Evolutionary conservation across 2,888 invertebrate genomes (phyloP).

Genomic region (Stenoptilia bipunctidactyla): DNA sequence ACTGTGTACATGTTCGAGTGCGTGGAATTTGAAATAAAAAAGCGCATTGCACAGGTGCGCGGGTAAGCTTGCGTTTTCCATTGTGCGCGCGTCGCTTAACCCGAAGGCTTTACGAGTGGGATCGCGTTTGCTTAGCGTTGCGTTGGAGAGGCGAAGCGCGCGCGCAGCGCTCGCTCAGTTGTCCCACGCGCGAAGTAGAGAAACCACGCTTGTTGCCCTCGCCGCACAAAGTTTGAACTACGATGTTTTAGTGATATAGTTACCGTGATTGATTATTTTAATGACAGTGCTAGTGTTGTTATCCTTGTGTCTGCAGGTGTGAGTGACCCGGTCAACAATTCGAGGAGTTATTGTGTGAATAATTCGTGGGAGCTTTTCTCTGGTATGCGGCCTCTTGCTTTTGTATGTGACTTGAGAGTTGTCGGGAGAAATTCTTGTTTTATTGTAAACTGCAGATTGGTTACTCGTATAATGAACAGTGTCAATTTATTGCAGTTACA

Average conservation of each 20-base stretch:
- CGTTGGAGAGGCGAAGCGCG: not conserved
- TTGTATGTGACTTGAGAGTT: constrained; percentile 20
- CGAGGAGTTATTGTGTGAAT: constrained; percentile 20
- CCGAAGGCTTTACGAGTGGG: constrained; percentile 22
- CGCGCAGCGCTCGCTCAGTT: not conserved
- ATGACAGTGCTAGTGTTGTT: not conserved
- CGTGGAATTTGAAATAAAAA: constrained; percentile 39
- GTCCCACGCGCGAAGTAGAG: not conserved
- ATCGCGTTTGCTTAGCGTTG: not conserved
- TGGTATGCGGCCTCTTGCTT: constrained; percentile 37
- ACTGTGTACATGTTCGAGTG: not conserved
- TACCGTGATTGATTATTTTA: constrained; percentile 1
- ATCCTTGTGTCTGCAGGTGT: constrained; percentile 18
- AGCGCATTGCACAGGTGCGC: constrained; percentile 51
- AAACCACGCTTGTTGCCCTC: no score
- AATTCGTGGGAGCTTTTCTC: constrained; percentile 40
- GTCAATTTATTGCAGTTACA: not conserved
- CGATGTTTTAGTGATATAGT: not conserved
- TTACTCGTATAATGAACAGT: not conserved
- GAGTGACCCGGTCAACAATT: constrained; percentile 27
- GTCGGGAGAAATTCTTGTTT: constrained; percentile 27
- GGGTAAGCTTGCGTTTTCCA: constrained; percentile 48
- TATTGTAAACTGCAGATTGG: constrained; percentile 11
- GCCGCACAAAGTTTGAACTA: no score
- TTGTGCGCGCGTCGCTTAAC: constrained; percentile 38